Evolutionary conservation across 2,797 vertebrate genomes (phyloP).

Genomic region (Selene dorsalis): DNA sequence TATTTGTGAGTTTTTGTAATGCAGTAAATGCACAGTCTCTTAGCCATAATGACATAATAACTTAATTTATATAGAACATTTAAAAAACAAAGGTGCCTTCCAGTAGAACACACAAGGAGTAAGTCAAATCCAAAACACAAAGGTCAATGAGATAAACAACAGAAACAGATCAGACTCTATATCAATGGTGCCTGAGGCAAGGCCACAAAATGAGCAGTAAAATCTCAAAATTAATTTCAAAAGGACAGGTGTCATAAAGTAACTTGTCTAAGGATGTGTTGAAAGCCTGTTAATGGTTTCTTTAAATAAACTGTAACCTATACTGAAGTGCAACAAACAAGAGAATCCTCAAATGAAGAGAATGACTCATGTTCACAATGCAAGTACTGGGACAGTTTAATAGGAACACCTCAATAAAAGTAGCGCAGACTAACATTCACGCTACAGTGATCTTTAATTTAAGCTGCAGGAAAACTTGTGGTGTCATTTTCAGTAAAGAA

Average conservation of each 20-base stretch:
- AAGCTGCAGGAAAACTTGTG: not conserved
- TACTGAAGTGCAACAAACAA: not conserved
- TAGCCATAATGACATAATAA: no score
- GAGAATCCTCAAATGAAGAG: not conserved
- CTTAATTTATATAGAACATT: no score
- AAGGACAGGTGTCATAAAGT: not conserved
- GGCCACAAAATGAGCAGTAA: no score
- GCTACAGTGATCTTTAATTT: not conserved
- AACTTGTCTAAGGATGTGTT: not conserved
- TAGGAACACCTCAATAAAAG: not conserved
- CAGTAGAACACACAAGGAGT: no score
- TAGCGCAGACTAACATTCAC: no score
- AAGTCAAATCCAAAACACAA: no score
- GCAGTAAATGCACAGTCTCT: no score
- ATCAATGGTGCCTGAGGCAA: no score
- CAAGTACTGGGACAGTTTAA: not conserved
- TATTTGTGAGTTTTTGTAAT: no score
- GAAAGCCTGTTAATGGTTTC: not conserved
- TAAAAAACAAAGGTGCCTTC: no score
- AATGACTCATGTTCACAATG: not conserved
- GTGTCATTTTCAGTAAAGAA: not conserved
- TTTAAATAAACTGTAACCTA: not conserved
- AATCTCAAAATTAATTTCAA: not conserved
- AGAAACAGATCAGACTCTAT: no score
- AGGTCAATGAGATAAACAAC: no score